These are phyloP conservation scores for Polyergus mexicanus DNA, from an alignment of 1,140 invertebrate genomes.

Conservation along the genomic window DNA sequence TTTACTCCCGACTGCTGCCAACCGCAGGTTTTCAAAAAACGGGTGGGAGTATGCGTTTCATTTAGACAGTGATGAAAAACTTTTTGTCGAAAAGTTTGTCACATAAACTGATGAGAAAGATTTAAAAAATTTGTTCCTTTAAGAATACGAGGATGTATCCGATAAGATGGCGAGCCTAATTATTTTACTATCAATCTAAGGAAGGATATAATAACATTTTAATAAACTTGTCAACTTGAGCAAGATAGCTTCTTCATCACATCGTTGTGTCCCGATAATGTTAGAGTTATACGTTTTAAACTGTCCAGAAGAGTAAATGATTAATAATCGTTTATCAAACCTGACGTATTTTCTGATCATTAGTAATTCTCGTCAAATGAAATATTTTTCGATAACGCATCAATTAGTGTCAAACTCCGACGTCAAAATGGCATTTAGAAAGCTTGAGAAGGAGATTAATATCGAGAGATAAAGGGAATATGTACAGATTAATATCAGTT, in stretches of 20 bases:
- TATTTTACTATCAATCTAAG: background rate
- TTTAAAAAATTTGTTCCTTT: background rate
- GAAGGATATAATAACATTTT: background rate
- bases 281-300: background rate
- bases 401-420: conserved; percentile 27
- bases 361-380: conserved; percentile 17
- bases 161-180: background rate
- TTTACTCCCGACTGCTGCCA: no score
- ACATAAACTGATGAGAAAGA: no score
- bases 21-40: no score
- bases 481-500: conserved; percentile 26
- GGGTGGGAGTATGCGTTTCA: no score
- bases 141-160: background rate
- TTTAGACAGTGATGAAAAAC: no score
- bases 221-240: conserved; percentile 7
- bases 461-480: conserved; percentile 8
- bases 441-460: conserved; percentile 26
- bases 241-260: background rate
- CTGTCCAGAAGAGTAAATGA: background rate
- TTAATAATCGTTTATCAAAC: conserved; percentile 19
- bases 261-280: background rate
- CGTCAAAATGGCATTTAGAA: background rate
- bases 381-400: conserved; percentile 34
- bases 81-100: no score
- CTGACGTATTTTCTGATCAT: background rate